Base-by-base conservation (phyloP, 2,113 vertebrate species). In the Pristiophorus japonicus region DNA sequence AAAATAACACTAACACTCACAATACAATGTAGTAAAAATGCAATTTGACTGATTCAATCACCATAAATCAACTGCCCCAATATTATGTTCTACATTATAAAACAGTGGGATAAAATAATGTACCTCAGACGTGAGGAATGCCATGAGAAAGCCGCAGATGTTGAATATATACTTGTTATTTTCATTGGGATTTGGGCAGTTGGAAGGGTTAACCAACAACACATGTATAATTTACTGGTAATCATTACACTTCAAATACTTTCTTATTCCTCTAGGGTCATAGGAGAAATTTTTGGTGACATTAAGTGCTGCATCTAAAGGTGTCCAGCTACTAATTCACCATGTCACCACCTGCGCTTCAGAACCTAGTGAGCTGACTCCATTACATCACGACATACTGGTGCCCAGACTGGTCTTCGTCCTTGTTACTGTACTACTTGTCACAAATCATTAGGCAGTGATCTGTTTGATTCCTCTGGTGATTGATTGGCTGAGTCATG, bases 391-490 rank as follows among this genome's bases (percentile, higher is more conserved):
- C 97, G 96, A 96, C 97, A 96, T 97, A 97, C 96, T 96, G 96
- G 95, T 96, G 96, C 97, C 97, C 96, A 96, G 97, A 95, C 97
- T 97, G 97, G 97, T 97, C 96, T 95, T 96, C 96, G 96, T 97
- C 96, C 97, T 63, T 98, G 97, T 97, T 97, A 98, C 96, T 97
- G 96, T 96, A 95, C 97, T 8, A 96, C 97, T 97, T 98, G 98
- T 99, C 98, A 99, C 97, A 97, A 98, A 96, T 97, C 97, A 98
- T 99, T 99, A 99, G 97, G 96, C 96, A 96, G 96, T 96, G 97
- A 97, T 97, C 96, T 96, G 96, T 98, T 97, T 98, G 98, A 99
- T 98, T 99, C 98, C 99, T 98, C 98, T 98, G 98, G 97, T 97
- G 97, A 97, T 96, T 98, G 98, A 98, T 98, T 98, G 97, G 98